Evolutionary conservation across 2,797 vertebrate species (phyloP).

Genomic region (Amazona finschi): DNA sequence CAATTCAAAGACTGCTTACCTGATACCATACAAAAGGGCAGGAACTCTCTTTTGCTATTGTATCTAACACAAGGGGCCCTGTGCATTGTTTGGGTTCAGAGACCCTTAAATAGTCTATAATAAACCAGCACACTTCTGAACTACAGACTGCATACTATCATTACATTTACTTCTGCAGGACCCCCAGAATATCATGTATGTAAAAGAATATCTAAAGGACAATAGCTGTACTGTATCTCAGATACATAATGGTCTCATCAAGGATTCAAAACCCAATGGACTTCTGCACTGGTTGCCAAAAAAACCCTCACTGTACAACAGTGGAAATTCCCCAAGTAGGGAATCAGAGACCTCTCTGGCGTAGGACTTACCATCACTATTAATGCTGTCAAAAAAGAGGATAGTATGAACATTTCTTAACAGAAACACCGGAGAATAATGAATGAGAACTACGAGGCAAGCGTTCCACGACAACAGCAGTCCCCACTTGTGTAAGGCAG

Average conservation of each 20-base stretch:
- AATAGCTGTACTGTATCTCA: background rate
- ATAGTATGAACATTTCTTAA: background rate
- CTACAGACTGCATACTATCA: background rate
- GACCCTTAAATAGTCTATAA: background rate
- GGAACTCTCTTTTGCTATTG: background rate
- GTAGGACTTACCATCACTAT: background rate
- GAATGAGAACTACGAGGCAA: background rate
- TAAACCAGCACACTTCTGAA: background rate
- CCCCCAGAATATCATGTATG: background rate
- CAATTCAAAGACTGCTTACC: background rate
- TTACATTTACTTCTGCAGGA: background rate
- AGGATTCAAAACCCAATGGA: background rate
- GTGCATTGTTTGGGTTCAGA: background rate
- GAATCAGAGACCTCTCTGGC: background rate
- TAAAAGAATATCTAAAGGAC: background rate
- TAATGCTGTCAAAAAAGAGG: background rate
- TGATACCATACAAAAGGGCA: background rate
- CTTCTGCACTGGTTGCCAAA: background rate
- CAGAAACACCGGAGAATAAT: background rate
- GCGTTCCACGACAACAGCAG: accelerated
- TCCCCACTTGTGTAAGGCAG: background rate
- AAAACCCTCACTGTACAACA: background rate
- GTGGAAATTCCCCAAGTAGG: background rate
- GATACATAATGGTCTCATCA: background rate
- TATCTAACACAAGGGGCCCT: background rate